Base-by-base conservation (phyloP, 2,888 invertebrate species). In the Rhodophaea formosa region DNA sequence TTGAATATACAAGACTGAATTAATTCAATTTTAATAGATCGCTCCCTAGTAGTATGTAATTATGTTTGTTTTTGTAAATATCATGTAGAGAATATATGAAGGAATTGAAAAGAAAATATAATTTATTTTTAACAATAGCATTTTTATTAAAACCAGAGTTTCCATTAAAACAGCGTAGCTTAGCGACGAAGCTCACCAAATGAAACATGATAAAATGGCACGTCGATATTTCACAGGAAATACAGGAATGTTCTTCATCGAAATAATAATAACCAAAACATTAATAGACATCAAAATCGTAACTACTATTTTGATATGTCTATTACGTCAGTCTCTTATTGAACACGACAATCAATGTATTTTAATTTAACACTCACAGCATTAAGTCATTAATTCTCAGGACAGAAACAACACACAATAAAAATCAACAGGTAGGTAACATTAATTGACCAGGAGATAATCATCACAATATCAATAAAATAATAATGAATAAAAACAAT, bases 1-100 rank as follows among this genome's bases (percentile, higher is more conserved):
- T 74, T 73, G 81, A 84, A 86, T 85, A 81, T 80, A 65, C 74
- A 88, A 90, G 90, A 89, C 90, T 90, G 90, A 90, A 80, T 82
- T 83, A 78, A 80, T 82, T 80, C 81, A 82, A 80, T 77, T 69
- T 77, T 73, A 79, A 79, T 72, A 80, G 80, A 75, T 79, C 77
- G 74, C 62, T 68, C 74, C 71, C 66, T 75, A 73, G 70, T 75
- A 70, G 65, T n/a, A n/a, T n/a, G n/a, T 72, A 70, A 64, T 67
- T 63, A 65, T 60, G 63, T 63, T 74, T 66, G 75, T 82, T 79
- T 76, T 74, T 64, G 70, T 80, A 75, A 73, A 77, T 77, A 76
- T 66, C 62, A 66, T 68, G 66, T 76, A 72, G 69, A 75, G 63
- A 32, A 17, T 45, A 49, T 74, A 64, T 71, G 58, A 64, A 63